Evolutionary conservation across 2,888 invertebrate species (phyloP), one percentile per base, ranked within the genome.

Genomic region (Ommatoiulus sabulosus): DNA sequence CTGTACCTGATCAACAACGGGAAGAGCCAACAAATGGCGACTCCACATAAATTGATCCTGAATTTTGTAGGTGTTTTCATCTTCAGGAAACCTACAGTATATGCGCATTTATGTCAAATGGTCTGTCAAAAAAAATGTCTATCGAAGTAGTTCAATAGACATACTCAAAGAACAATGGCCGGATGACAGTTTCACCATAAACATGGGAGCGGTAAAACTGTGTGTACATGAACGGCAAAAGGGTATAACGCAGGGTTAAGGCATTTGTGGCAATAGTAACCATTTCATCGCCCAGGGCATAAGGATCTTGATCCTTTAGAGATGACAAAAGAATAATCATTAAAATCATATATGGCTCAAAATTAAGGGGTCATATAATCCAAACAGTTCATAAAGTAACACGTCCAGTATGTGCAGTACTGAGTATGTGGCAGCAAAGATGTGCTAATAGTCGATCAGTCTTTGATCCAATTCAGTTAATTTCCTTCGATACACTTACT

Each of bases 1-100:
- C 5, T 10, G 4, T 35, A 89, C 90, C 84, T 89, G 93, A 88
- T 94, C 92, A 88, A 97, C 93, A 57, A 96, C 95, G 0, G 97
- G 97, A 0, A 95, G 93, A 63, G 97, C 94, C 94, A 97, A 94
- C 0, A 97, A 91, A 89, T 94, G 94, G 4, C 95, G 93, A 0
- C 97, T 97, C 94, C 97, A 95, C 91, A 97, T 93, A 92, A 97
- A 97, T 92, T 96, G 96, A 5, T 94, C 93, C 92, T 97, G 96
- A 87, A 96, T 94, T 20, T 92, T 92, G 91, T 95, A 95, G 0
- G 96, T 95, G 0, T 93, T 92, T 1, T 91, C 91, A 91, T 97
- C 95, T 6, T 93, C 91, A 0, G 94, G 94, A 91, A 95, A 95
- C 91, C 96, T 96, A 91, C 12, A 92, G 20, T 84, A n/a, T 43